Evolutionary conservation across 2,888 invertebrate species (phyloP), one percentile per base, ranked within the genome.

Genomic region (Stegophylla sp.): DNA sequence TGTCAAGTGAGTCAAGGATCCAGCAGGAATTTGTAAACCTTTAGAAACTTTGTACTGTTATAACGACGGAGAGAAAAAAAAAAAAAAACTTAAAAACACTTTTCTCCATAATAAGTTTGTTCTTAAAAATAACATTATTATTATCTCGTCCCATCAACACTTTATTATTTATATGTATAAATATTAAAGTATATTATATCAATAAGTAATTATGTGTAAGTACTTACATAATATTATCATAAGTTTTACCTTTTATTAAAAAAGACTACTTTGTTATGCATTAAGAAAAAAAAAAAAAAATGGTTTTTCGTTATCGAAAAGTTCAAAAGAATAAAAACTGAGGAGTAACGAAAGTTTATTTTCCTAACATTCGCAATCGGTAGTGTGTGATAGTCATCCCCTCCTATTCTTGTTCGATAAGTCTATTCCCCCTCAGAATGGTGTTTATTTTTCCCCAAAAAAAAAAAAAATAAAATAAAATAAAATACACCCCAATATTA

Each of bases 401-500:
- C 64, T 53, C 63, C 73, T 48, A 48, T 69, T 61, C 73, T 17
- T 5, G 41, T 75, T 23, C 41, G 2, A 64, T 61, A 61, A 56
- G 23, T 72, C 17, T 48, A 34, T 20, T 51, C 74, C 75, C 75
- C 75, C 64, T 48, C 53, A 41, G 12, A 63, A 20, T 20, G 9
- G 61, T 53, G 41, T 51, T 64, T 51, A 17, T 48, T 63, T 61
- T 72, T 28, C 28, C 63, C 63, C 34, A 15, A 28, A 48, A 10
- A 67, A 71, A 43, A 1, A 48, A 45, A 45, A 41, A 20, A 64
- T 17, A 64, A n/a, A n/a, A n/a, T n/a, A n/a, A 48, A 66, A 28
- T 61, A 51, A 75, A 41, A 41, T 34, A 34, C 67, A 77, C 77
- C 77, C 77, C 23, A 43, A 59, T 56, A 59, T 26, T 56, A 56